phyloP scores from a whole-genome alignment of 2,113 vertebrate genomes.

The Spheniscus mendiculus region DNA sequence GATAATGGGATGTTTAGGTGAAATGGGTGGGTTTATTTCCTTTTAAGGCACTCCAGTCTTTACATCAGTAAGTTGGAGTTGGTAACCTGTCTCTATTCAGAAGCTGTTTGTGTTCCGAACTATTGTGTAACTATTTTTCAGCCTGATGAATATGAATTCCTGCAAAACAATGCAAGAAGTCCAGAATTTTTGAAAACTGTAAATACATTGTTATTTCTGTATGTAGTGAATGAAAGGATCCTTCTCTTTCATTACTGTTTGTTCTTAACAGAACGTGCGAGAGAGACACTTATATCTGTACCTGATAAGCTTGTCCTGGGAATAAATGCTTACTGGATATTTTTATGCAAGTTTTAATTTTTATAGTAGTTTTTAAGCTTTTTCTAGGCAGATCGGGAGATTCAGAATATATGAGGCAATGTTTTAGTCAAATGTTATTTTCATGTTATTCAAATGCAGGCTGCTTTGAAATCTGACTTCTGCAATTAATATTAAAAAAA shows the following conservation, averaged over 20 bases:
- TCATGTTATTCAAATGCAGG: neutral
- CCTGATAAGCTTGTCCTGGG: neutral
- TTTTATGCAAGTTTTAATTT: slow-evolving; percentile 33
- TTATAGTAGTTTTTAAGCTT: neutral
- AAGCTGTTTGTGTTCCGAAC: neutral
- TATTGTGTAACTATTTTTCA: neutral
- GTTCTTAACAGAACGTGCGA: neutral
- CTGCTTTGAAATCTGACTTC: neutral
- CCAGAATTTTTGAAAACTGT: neutral
- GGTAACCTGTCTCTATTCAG: neutral
- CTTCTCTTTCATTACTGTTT: slow-evolving; percentile 18
- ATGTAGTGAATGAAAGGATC: neutral
- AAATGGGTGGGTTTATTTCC: neutral
- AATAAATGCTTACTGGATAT: neutral
- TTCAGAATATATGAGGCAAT: neutral
- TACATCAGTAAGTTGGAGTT: neutral
- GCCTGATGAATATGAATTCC: neutral
- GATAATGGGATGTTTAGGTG: neutral
- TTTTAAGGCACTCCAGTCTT: neutral
- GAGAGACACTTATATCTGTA: neutral
- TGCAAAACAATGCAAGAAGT: neutral
- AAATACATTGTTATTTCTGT: slow-evolving; percentile 40
- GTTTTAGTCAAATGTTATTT: neutral
- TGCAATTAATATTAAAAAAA: neutral
- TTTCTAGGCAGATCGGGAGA: neutral